Evolutionary conservation across 2,113 vertebrate species (phyloP).

Genomic region (Loxodonta africana): DNA sequence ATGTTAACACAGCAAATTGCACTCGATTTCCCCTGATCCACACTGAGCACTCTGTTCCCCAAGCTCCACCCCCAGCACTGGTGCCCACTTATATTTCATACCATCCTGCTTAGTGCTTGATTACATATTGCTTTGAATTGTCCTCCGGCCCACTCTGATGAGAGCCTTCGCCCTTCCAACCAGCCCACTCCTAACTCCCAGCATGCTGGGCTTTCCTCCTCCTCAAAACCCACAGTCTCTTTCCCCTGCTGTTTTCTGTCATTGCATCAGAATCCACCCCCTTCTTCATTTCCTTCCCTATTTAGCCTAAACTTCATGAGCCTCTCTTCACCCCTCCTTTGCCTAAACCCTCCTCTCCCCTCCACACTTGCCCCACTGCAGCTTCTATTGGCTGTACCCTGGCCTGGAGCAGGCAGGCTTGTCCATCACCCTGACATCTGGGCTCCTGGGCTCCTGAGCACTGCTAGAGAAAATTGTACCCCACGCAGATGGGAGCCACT

Average conservation of each 20-base stretch:
- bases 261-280: not conserved
- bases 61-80: not conserved
- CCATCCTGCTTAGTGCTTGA: slow-evolving; percentile 52
- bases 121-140: slow-evolving; percentile 67
- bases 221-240: slow-evolving; percentile 53
- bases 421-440: not conserved
- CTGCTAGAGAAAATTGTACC: slow-evolving; percentile 60
- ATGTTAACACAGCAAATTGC: not conserved
- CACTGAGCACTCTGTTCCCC: not conserved
- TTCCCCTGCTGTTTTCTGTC: slow-evolving; percentile 36
- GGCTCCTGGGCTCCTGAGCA: not conserved
- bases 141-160: slow-evolving; percentile 63
- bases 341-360: not conserved
- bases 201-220: slow-evolving; percentile 54
- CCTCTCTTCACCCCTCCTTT: not conserved
- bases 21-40: not conserved
- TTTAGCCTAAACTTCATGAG: slow-evolving; percentile 11
- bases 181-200: slow-evolving; percentile 46
- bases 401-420: not conserved
- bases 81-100: slow-evolving; percentile 63
- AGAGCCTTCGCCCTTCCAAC: slow-evolving; percentile 53
- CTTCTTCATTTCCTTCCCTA: slow-evolving; percentile 30
- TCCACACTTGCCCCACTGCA: not conserved
- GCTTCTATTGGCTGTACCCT: not conserved
- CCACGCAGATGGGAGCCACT: slow-evolving; percentile 43